These are phyloP conservation scores for Hemibagrus guttatus DNA, from an alignment of 2,797 vertebrate species.

Conservation along the genomic window DNA sequence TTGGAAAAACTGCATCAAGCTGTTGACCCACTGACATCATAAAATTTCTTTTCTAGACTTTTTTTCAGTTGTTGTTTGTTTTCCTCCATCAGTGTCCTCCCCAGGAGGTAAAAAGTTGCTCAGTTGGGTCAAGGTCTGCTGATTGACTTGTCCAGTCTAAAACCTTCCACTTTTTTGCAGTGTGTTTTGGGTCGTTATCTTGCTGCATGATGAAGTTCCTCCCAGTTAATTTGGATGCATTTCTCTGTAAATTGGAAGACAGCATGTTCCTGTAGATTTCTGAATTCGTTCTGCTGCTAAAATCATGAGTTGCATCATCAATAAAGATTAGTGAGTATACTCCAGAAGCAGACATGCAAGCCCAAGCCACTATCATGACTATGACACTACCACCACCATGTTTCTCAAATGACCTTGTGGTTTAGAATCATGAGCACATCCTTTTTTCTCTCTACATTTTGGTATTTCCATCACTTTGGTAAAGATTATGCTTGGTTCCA, in stretches of 20 bases:
- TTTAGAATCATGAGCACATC: neutral
- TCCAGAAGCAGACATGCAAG: neutral
- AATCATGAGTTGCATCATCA: neutral
- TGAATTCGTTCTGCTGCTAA: neutral
- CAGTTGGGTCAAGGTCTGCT: neutral
- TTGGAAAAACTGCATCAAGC: neutral
- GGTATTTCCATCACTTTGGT: neutral
- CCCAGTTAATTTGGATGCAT: too few relatives aligned
- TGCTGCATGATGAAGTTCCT: too few relatives aligned
- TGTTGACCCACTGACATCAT: neutral
- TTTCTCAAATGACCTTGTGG: neutral
- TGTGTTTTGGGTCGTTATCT: too few relatives aligned
- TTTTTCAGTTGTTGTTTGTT: neutral
- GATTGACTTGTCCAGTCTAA: neutral
- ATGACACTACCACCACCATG: neutral
- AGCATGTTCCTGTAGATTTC: neutral
- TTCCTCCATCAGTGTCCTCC: neutral
- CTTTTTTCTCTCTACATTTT: neutral
- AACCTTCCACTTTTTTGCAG: too few relatives aligned
- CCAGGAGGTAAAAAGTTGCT: neutral
- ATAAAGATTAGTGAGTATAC: neutral
- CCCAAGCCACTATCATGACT: too few relatives aligned
- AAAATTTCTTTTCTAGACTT: neutral
- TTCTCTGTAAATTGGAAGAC: neutral
- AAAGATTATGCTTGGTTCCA: neutral